Conservation (phyloP, 1,140 invertebrate species). For the Musca domestica region DNA sequence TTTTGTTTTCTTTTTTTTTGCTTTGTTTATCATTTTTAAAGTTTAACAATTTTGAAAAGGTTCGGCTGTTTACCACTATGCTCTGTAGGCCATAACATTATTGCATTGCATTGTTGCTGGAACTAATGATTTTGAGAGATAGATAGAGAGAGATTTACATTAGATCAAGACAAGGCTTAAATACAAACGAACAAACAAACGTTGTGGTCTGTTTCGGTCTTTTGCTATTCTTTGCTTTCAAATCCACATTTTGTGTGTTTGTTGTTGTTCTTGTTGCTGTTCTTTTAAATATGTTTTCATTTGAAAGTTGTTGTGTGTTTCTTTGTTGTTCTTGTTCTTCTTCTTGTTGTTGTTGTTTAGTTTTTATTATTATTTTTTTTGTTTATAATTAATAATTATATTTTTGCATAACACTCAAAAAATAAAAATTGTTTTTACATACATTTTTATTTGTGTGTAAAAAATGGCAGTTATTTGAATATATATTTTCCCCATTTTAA, state of each 20-base stretch:
- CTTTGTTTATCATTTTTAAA: no score
- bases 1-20: no score
- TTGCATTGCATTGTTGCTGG: no score
- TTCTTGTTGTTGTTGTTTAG: neutral
- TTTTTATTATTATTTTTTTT: constrained; percentile 2
- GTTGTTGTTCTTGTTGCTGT: neutral
- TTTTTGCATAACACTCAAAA: constrained; percentile 22
- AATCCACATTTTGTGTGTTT: neutral
- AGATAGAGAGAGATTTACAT: no score
- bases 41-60: no score
- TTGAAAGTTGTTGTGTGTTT: constrained; percentile 16
- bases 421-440: constrained; percentile 15
- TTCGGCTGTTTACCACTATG: no score
- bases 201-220: neutral
- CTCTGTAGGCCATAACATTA: no score
- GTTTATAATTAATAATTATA: constrained; percentile 10
- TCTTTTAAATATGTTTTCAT: neutral
- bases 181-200: no score
- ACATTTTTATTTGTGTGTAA: constrained; percentile 22
- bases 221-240: neutral
- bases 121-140: no score
- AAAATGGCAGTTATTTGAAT: constrained; percentile 19
- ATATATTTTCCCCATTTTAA: constrained; percentile 17
- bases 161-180: no score
- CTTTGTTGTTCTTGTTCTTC: neutral